phyloP scores from a whole-genome alignment of 2,113 vertebrate genomes.

The Hemicordylus capensis region DNA sequence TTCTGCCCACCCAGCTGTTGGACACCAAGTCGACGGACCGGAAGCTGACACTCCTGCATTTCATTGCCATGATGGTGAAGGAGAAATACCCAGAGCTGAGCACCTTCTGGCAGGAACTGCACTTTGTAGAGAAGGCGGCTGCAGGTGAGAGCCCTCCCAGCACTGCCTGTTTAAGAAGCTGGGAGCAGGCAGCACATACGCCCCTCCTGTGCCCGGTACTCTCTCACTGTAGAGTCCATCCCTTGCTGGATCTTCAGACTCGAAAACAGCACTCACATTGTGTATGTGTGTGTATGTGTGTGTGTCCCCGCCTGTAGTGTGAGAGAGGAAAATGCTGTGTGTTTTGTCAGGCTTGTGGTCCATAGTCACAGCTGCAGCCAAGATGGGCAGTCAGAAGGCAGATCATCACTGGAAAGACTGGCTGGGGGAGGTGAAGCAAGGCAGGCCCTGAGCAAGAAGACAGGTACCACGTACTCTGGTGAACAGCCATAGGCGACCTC shows the following conservation, averaged over 20 bases:
- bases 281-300: too few species aligned
- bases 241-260: neutral
- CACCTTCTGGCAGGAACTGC: constrained; percentile 92
- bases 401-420: neutral
- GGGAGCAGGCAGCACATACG: too few species aligned
- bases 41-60: constrained; percentile 94
- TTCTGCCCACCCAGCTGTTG: constrained; percentile 80
- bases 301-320: neutral
- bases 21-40: constrained; percentile 99
- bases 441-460: neutral
- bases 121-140: constrained; percentile 96
- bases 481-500: neutral
- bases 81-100: constrained; percentile 93
- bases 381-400: neutral
- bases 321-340: neutral
- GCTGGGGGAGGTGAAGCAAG: neutral
- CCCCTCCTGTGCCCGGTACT: neutral
- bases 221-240: neutral
- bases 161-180: neutral
- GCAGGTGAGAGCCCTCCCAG: constrained; percentile 76
- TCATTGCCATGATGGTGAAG: constrained; percentile 92
- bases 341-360: neutral
- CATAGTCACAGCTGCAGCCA: neutral
- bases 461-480: neutral
- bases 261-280: neutral